Conservation (phyloP, 30 jellyfish, hydroid and myxozoan genomes). For the Pelagia noctiluca region DNA sequence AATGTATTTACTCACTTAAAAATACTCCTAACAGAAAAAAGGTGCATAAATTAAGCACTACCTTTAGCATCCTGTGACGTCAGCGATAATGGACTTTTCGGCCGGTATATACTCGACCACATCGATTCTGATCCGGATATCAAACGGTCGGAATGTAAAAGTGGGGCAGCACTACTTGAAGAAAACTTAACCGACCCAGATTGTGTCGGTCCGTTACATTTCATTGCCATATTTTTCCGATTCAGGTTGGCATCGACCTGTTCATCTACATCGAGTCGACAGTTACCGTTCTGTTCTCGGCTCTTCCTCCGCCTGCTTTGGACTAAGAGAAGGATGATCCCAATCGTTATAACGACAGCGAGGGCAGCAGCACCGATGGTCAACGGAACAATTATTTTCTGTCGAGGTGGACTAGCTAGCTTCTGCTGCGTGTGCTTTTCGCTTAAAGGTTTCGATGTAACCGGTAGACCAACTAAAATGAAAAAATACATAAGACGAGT, state of each 20-base stretch:
- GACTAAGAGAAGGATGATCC: not conserved
- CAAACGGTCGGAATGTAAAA: conserved; percentile 23
- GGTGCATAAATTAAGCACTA: not conserved
- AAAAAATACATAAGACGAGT: too few relatives aligned
- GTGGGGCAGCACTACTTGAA: conserved; percentile 53
- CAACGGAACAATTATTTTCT: not conserved
- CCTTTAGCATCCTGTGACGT: conserved; percentile 43
- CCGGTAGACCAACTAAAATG: too few relatives aligned
- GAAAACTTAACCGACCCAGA: conserved; percentile 22
- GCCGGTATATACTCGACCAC: conserved; percentile 42
- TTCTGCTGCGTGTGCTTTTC: too few relatives aligned
- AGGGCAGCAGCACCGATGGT: not conserved
- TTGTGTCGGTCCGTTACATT: not conserved
- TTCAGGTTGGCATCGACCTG: conserved; percentile 49
- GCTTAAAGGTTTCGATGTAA: too few relatives aligned
- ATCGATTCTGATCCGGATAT: conserved; percentile 37
- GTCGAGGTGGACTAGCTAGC: not conserved
- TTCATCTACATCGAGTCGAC: not conserved
- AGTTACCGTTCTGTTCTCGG: not conserved
- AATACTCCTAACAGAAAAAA: too few relatives aligned
- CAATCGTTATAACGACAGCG: not conserved
- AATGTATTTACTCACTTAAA: too few relatives aligned
- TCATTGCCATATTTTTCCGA: conserved; percentile 6
- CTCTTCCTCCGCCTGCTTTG: not conserved
- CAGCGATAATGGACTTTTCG: conserved; percentile 13